phyloP scores from a whole-genome alignment of 2,888 invertebrate species.

The Amphipyra tragopoginis region DNA sequence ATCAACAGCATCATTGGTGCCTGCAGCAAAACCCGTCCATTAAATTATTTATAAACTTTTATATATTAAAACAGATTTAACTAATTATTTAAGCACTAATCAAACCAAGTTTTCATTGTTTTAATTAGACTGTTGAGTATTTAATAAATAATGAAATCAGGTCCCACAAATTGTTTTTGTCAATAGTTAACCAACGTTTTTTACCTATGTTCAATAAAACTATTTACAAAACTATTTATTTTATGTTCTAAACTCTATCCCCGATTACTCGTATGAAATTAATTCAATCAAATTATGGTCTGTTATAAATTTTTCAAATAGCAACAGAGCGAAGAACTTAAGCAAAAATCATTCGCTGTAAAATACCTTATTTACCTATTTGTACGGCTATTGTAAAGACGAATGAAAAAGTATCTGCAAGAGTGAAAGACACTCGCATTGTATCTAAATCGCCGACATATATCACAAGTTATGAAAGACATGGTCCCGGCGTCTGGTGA shows the following conservation, averaged over 20 bases:
- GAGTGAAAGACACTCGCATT: conserved; percentile 37
- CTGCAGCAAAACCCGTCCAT: conserved; percentile 25
- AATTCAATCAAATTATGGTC: too few relatives aligned
- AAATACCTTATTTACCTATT: conserved; percentile 9
- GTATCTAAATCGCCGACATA: conserved; percentile 59
- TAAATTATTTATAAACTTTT: conserved; percentile 17
- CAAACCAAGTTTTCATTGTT: too few relatives aligned
- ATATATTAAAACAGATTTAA: neutral
- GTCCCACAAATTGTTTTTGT: too few relatives aligned
- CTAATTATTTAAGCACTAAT: neutral
- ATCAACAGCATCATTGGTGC: conserved; percentile 10
- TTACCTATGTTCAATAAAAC: too few relatives aligned
- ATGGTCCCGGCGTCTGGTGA: conserved; percentile 50
- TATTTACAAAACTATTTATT: too few relatives aligned
- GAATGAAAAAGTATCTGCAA: conserved; percentile 31
- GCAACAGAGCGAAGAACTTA: too few relatives aligned
- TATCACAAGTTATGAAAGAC: conserved; percentile 60
- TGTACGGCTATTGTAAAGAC: conserved; percentile 16
- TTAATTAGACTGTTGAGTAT: too few relatives aligned
- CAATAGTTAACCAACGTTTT: too few relatives aligned
- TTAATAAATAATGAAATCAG: too few relatives aligned
- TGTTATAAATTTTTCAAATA: too few relatives aligned
- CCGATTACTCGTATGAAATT: too few relatives aligned
- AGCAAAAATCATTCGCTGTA: neutral
- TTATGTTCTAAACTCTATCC: too few relatives aligned